A percentile compares a stretch with the other conserved stretches of the same genome.
phyloP scores from a whole-genome alignment of 2,888 invertebrate genomes.

The Papilio demoleus region DNA sequence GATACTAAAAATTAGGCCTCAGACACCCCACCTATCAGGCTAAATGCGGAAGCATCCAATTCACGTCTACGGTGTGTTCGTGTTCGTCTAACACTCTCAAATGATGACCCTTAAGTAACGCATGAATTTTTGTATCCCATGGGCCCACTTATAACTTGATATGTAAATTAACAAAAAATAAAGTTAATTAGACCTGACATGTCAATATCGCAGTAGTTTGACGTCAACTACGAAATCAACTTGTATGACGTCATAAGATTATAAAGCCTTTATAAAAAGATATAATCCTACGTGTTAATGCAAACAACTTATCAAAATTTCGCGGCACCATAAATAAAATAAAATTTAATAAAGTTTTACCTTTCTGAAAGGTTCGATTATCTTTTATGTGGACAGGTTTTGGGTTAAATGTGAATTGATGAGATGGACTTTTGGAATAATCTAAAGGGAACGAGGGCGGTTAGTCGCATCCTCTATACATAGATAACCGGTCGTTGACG shows the following conservation, averaged over 20 bases:
- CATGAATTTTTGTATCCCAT: not conserved
- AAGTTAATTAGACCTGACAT: not conserved
- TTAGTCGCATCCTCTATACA: slow-evolving; percentile 17
- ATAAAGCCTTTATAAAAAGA: not conserved
- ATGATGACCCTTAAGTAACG: no score
- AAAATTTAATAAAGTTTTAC: not conserved
- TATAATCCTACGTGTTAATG: not conserved
- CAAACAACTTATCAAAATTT: not conserved
- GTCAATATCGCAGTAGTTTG: not conserved
- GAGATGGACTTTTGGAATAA: not conserved
- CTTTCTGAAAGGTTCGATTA: slow-evolving; percentile 4
- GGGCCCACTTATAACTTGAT: not conserved
- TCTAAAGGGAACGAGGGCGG: slow-evolving; percentile 23
- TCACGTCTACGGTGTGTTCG: no score
- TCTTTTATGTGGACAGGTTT: slow-evolving; percentile 17
- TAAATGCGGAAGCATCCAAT: no score
- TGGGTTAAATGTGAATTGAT: not conserved
- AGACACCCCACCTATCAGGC: no score
- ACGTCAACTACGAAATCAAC: not conserved
- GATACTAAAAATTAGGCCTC: no score
- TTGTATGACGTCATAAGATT: not conserved
- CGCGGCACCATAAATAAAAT: not conserved
- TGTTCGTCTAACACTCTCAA: no score
- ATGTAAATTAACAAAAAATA: slow-evolving; percentile 1
- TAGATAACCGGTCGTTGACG: slow-evolving; percentile 27